Evolutionary conservation across 2,888 invertebrate species (phyloP).

Genomic region (Dynastes hyllus): DNA sequence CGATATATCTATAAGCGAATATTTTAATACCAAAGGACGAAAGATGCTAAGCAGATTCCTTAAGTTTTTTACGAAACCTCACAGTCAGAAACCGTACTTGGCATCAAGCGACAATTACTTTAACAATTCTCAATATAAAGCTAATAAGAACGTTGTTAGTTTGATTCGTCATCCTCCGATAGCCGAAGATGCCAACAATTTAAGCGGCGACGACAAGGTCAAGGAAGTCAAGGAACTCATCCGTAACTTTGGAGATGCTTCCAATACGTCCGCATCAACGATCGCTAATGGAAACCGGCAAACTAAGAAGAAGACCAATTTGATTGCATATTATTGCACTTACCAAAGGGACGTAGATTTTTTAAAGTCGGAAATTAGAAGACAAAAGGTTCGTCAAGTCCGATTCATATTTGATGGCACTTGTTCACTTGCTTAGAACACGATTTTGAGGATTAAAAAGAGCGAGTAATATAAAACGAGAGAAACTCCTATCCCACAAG

Average conservation of each 20-base stretch:
- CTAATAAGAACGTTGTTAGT: not conserved
- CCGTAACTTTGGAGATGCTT: constrained; percentile 27
- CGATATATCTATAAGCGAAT: constrained; percentile 10
- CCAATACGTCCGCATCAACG: not conserved
- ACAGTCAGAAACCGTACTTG: constrained; percentile 19
- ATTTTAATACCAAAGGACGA: constrained; percentile 8
- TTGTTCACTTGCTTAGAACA: too few relatives aligned
- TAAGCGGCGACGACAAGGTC: not conserved
- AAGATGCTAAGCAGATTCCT: constrained; percentile 25
- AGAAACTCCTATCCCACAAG: too few relatives aligned
- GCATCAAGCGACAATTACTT: constrained; percentile 34
- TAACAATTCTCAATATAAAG: constrained; percentile 12
- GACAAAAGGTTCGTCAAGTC: constrained; percentile 20
- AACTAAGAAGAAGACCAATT: not conserved
- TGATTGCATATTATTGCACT: constrained; percentile 25
- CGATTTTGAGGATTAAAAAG: too few relatives aligned
- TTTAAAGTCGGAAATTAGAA: constrained; percentile 34
- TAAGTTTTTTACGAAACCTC: constrained; percentile 19
- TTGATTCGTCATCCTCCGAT: constrained; percentile 14
- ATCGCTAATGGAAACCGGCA: not conserved
- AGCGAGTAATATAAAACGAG: too few relatives aligned
- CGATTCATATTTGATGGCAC: too few relatives aligned
- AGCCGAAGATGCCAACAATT: constrained; percentile 13
- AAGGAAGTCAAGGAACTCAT: not conserved
- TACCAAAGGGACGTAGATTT: constrained; percentile 36